A percentile compares a stretch with the other conserved stretches of the same genome.
These are phyloP conservation scores for Glaucomys volans DNA, from an alignment of 2,113 vertebrate genomes.

Conservation along the genomic window DNA sequence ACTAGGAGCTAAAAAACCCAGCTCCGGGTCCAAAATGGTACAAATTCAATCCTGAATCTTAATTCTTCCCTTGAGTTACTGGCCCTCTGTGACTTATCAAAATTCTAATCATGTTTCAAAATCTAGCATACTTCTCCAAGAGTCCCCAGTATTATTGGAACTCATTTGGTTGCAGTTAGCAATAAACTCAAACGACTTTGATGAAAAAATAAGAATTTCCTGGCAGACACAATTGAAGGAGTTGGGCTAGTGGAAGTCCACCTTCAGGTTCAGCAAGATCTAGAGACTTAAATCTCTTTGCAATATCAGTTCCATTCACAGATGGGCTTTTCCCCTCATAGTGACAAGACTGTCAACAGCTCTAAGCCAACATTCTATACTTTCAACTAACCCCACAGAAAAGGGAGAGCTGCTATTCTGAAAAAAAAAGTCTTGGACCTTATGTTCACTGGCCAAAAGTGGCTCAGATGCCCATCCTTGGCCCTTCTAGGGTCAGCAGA, in stretches of 20 bases:
- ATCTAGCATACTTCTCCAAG: neutral
- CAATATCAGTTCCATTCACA: neutral
- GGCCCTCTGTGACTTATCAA: neutral
- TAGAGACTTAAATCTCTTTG: neutral
- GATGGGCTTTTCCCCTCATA: neutral
- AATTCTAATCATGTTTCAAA: neutral
- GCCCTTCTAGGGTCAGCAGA: neutral
- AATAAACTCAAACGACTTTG: neutral
- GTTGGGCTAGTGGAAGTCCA: neutral
- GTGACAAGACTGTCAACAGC: conserved; percentile 21
- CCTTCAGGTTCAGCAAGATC: neutral
- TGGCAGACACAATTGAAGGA: neutral
- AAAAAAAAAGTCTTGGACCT: neutral
- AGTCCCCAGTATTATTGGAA: neutral
- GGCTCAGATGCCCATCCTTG: neutral
- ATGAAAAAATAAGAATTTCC: conserved; percentile 16
- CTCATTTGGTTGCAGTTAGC: neutral
- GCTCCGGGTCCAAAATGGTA: neutral
- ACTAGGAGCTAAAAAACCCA: neutral
- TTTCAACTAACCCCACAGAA: conserved; percentile 22
- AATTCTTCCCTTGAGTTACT: neutral
- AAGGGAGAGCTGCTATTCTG: neutral
- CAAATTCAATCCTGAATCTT: neutral
- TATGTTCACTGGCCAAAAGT: neutral
- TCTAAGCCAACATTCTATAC: neutral